Base-by-base conservation (phyloP, 2,113 vertebrate species). In the Alosa alosa region DNA sequence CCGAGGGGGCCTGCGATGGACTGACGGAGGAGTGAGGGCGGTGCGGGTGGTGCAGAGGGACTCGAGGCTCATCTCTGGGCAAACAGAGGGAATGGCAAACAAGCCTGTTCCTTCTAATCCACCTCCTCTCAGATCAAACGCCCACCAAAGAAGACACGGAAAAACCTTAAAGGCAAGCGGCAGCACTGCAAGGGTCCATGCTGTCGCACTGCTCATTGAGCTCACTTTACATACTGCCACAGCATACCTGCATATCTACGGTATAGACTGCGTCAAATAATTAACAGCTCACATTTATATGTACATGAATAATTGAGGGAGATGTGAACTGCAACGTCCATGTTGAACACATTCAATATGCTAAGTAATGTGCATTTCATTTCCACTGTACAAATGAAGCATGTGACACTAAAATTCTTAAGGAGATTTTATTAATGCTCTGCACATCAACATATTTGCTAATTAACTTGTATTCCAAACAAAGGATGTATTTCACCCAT, bases 11-110 rank as follows among this genome's bases (percentile, higher is more conserved):
- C 87, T 84, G 89, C 41, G 41, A 44, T 44, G 86, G 89, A 90
- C 91, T 91, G 89, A 88, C 50, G 89, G 84, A 68, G 84, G 22
- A 84, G 7, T 1, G 64, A 87, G 41, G 22, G 92, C 82, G 93
- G 92, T 93, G 93, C 91, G 89, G 92, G 57, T 85, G 39, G 88
- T 72, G 39, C 89, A 88, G 88, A 84, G 89, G 88, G 91, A 92
- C 92, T 72, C 90, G 87, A 87, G 89, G 91, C 88, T 85, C 86
- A 87, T 91, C 86, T 75, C 88, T 55, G 82, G 90, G 92, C 91
- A 93, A 92, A 92, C 89, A 92, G 87, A 89, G 84, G 88, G 87
- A 84, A 87, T 84, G 81, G 82, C 86, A 72, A 9, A 82, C 85
- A 86, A 50, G 81, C 81, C 86, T 52, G 86, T 89, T 84, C 18